These are phyloP conservation scores for Parthenolecanium corni DNA, from an alignment of 2,888 invertebrate species.

Conservation along the genomic window DNA sequence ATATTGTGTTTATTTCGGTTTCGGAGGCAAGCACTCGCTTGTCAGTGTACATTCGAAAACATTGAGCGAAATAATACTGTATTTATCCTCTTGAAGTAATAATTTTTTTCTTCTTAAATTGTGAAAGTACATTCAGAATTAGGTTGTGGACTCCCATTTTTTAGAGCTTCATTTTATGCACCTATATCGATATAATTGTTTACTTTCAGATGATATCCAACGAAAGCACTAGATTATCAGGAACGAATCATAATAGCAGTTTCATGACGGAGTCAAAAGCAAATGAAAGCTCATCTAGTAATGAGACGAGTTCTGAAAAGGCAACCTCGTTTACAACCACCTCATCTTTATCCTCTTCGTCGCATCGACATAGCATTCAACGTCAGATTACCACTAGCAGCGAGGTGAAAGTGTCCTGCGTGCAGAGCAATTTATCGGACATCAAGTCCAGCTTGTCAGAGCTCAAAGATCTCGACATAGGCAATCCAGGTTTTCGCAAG, in stretches of 20 bases:
- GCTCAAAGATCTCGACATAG: slow-evolving; percentile 57
- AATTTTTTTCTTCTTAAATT: no score
- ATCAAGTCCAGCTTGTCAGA: slow-evolving; percentile 73
- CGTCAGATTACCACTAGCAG: slow-evolving; percentile 39
- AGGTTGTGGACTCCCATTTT: no score
- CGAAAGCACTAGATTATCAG: neutral
- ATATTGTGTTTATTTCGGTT: no score
- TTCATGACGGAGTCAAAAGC: neutral
- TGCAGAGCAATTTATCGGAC: slow-evolving; percentile 66
- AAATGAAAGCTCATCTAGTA: slow-evolving; percentile 6
- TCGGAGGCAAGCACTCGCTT: no score
- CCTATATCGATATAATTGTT: neutral
- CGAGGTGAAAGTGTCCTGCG: slow-evolving; percentile 64
- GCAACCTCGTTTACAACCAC: neutral
- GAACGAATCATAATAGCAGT: slow-evolving; percentile 5
- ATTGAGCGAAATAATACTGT: no score
- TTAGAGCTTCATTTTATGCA: no score
- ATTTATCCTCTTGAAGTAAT: no score
- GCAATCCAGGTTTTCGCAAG: slow-evolving; percentile 6
- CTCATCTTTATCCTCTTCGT: neutral
- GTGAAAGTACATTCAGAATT: no score
- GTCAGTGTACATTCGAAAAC: no score
- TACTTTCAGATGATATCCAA: neutral
- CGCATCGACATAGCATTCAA: slow-evolving; percentile 3
- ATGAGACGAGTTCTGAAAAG: neutral